Base-by-base conservation (phyloP, 2,888 invertebrate genomes). In the Stenichneumon culpator region DNA sequence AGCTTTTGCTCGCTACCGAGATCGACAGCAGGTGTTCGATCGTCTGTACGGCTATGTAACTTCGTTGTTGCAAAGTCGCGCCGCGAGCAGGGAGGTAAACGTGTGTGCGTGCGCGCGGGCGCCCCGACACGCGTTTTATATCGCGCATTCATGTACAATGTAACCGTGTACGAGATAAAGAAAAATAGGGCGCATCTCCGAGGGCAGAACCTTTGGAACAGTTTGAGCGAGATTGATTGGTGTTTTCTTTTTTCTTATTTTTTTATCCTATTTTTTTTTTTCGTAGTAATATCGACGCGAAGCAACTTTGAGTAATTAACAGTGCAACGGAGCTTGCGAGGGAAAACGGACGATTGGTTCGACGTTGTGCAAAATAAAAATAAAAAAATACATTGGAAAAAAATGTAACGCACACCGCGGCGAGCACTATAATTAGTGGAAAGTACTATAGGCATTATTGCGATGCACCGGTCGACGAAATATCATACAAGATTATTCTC, bases 11-110 rank as follows among this genome's bases (percentile, higher is more conserved):
- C 70, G 25, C 65, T 79, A 75, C 44, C 74, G 73, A 74, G 69
- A 60, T 60, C 60, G 81, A 78, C 81, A 74, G 81, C 81, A 82
- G 84, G 82, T 82, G 82, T 79, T 81, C 81, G 47, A 68, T 68
- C 78, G 65, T 79, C 67, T 19, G 52, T 54, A 19, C 72, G 25
- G 9, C 39, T 14, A 36, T 65, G 70, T 60, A 70, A 44, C 79
- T 47, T 60, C 25, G 28, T 60, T 57, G 25, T 32, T 36, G 22
- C 39, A 32, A 78, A 19, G 28, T 60, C 25, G 28, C 25, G 28
- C 28, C 28, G n/a, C n/a, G 28, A 60, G 60, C 60, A 7, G 16
- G 32, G 36, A n/a, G 39, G 7, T n/a, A 19, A 67, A 22, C 7
- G 77, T 44, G 14, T 36, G 36, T 1, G 19, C 44, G 22, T 60